A percentile compares a stretch with the other conserved stretches of the same genome.
phyloP scores from a whole-genome alignment of 37 sponge, comb jelly and placozoan species.

The Diacarnus erythraeanus region DNA sequence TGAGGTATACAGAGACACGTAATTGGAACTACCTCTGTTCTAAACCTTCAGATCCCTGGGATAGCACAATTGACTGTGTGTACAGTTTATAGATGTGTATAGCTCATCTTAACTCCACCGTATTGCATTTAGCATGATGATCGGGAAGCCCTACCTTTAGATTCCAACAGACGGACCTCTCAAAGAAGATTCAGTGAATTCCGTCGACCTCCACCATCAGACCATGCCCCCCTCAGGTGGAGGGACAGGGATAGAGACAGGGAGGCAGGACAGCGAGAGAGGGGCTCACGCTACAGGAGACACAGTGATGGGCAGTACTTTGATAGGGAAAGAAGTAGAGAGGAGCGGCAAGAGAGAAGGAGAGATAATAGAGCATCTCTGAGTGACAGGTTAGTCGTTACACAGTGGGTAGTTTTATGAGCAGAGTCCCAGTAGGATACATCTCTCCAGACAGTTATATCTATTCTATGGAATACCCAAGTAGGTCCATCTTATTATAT shows the following conservation, averaged over 20 bases:
- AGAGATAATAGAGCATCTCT: neutral
- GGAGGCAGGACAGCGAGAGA: constrained; percentile 16
- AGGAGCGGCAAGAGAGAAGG: neutral
- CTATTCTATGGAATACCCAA: too few species aligned
- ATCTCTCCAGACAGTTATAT: too few species aligned
- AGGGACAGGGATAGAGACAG: neutral
- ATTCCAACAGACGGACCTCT: neutral
- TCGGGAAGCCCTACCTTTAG: neutral
- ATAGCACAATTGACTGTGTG: too few species aligned
- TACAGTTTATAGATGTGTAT: too few species aligned
- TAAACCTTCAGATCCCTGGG: too few species aligned
- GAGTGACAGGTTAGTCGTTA: neutral
- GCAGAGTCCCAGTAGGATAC: too few species aligned
- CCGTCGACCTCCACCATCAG: neutral
- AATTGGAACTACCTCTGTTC: neutral
- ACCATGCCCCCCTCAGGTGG: too few species aligned
- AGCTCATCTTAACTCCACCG: too few species aligned
- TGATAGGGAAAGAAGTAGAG: constrained; percentile 1
- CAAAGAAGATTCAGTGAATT: neutral
- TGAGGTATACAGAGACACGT: neutral
- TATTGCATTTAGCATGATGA: constrained; percentile 29
- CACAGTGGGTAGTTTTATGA: neutral
- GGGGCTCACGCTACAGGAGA: neutral
- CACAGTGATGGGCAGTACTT: neutral
- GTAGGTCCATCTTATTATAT: too few species aligned